These are phyloP conservation scores for Borostomias antarcticus DNA, from an alignment of 2,797 vertebrate species.

Conservation along the genomic window DNA sequence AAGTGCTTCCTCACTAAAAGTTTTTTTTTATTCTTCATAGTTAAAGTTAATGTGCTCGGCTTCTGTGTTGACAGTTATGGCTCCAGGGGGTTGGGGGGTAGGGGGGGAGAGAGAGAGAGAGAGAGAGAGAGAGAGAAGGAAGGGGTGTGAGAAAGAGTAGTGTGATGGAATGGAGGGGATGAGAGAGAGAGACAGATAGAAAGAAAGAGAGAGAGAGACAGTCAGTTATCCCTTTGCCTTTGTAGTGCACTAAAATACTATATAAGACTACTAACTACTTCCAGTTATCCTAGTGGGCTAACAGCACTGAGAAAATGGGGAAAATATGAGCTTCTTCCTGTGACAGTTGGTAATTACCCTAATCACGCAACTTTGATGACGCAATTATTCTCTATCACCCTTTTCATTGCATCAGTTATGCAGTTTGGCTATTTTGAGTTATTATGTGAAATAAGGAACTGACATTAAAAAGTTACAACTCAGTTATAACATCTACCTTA, in stretches of 20 bases:
- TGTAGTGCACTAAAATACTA: neutral
- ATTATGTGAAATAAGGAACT: too few relatives aligned
- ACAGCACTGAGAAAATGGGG: too few relatives aligned
- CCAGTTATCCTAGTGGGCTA: too few relatives aligned
- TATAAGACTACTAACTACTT: too few relatives aligned
- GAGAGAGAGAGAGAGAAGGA: neutral
- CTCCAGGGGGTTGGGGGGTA: neutral
- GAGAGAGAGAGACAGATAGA: neutral
- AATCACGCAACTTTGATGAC: too few relatives aligned
- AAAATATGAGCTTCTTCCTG: neutral
- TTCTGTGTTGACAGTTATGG: slow-evolving; percentile 15
- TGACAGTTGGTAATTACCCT: too few relatives aligned
- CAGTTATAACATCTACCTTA: neutral
- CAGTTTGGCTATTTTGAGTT: too few relatives aligned
- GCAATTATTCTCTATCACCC: too few relatives aligned
- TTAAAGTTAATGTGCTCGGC: slow-evolving; percentile 27
- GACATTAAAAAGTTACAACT: too few relatives aligned
- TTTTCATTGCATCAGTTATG: too few relatives aligned
- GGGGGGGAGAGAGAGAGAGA: neutral
- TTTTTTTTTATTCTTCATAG: slow-evolving; percentile 23
- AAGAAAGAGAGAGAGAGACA: neutral
- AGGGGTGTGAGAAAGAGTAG: neutral
- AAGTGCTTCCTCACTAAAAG: slow-evolving; percentile 29
- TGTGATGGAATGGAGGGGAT: neutral
- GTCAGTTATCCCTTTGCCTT: neutral